Evolutionary conservation across 2,888 invertebrate species (phyloP).

Genomic region (Spilarctia lutea): DNA sequence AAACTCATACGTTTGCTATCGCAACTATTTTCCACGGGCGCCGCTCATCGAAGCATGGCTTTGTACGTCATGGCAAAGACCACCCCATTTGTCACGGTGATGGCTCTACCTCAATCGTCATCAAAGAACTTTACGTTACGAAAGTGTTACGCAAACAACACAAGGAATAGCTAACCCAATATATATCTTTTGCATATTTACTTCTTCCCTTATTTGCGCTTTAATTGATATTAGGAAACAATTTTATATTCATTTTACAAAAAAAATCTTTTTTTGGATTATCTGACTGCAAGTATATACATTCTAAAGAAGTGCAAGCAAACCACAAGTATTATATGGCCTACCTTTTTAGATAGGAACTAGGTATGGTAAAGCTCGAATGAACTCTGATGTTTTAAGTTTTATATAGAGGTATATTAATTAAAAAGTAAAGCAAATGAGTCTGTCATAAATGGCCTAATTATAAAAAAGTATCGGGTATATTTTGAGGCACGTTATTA

Average conservation of each 20-base stretch:
- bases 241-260: too few species aligned
- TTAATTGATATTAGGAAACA: too few species aligned
- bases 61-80: constrained; percentile 78
- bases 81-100: constrained; percentile 84
- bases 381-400: not conserved
- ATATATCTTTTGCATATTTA: not conserved
- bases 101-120: constrained; percentile 55
- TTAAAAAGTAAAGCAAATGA: constrained; percentile 4
- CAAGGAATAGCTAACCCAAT: not conserved
- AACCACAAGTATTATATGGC: too few species aligned
- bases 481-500: constrained; percentile 51
- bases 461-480: constrained; percentile 42
- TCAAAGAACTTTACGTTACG: constrained; percentile 32
- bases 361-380: not conserved
- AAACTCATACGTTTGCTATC: constrained; percentile 63
- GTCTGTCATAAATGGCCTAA: constrained; percentile 36
- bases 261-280: too few species aligned
- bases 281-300: too few species aligned
- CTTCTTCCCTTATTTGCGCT: not conserved
- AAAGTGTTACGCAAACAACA: constrained; percentile 42
- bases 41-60: constrained; percentile 76
- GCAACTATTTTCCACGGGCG: constrained; percentile 70
- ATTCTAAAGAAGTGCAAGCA: not conserved
- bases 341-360: not conserved
- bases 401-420: not conserved